A percentile compares a stretch with the other conserved stretches of the same genome.
These are phyloP conservation scores for Stigmatopora nigra DNA, from an alignment of 2,113 vertebrate genomes.

Conservation along the genomic window DNA sequence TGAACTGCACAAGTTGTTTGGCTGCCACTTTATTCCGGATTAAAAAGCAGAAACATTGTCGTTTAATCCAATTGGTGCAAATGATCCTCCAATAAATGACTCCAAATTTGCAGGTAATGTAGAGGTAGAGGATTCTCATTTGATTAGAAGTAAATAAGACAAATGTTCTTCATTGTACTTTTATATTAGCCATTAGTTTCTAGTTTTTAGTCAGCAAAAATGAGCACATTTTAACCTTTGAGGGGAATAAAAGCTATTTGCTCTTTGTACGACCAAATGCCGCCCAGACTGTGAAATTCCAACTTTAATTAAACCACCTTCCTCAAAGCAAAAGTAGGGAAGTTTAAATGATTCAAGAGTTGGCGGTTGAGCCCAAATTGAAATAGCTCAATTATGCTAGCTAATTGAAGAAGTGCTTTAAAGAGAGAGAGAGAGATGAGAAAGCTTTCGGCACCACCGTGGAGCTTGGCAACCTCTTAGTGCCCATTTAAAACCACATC, in stretches of 20 bases:
- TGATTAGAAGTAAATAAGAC: neutral
- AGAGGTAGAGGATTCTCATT: neutral
- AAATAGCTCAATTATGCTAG: conserved; percentile 13
- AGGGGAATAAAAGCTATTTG: neutral
- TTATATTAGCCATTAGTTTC: neutral
- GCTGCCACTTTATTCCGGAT: too few species aligned
- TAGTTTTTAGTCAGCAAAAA: neutral
- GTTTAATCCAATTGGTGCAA: too few species aligned
- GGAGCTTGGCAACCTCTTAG: conserved; percentile 1
- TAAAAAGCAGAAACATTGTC: too few species aligned
- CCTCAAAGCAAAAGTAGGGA: neutral
- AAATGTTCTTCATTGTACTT: neutral
- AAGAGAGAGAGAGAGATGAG: neutral
- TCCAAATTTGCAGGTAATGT: neutral
- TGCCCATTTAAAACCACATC: conserved; percentile 1
- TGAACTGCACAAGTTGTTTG: too few species aligned
- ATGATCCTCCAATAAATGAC: neutral
- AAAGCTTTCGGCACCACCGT: neutral
- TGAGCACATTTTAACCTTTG: neutral
- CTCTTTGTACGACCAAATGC: neutral
- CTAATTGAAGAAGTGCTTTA: conserved; percentile 9
- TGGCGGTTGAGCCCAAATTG: conserved; percentile 8
- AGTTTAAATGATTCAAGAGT: conserved; percentile 8
- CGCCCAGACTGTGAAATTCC: neutral
- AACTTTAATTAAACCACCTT: neutral